Base-by-base conservation (phyloP, 2,797 vertebrate genomes). In the Sardinella longiceps region DNA sequence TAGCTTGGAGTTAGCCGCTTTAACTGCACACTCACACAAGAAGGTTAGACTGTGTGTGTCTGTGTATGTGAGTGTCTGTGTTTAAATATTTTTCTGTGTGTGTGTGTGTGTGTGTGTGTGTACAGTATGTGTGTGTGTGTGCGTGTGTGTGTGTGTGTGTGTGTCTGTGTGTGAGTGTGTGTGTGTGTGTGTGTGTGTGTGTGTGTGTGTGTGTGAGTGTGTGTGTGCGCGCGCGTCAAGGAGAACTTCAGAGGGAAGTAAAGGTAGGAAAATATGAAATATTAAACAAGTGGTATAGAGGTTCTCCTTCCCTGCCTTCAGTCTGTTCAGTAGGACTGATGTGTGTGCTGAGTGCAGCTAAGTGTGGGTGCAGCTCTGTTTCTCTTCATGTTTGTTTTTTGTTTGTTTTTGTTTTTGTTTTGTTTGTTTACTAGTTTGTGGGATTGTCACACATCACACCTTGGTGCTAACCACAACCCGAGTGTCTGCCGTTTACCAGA, bases 251-350 rank as follows among this genome's bases (percentile, higher is more conserved):
- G 85, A 89, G 56, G 82, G 80, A 74, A 63, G 45, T 80, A 45
- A 25, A 77, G 46, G 74, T 51, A 80, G 85, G 84, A 87, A 89
- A 88, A 87, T 86, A 89, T 89, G 25, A 90, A 92, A 90, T 88
- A 89, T 89, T 90, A 84, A 90, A 66, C 83, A 81, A 89, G 80
- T 81, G 66, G 63, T 83, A n/a, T n/a, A 66, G 66, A 89, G 80
- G 63, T 84, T 84, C 82, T 81, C 82, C 50, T 83, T 85, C 80
- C 25, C 80, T 15, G 84, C 45, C 83, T 81, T 56, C 50, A 80
- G 37, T 84, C 86, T 30, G 14, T 48, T 23, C 58, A n/a, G 56
- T 12, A 28, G 48, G 80, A 23, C 56, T 11, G 37, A 28, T 37
- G 58, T 33, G 39, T 37, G 58, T 33, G 81, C 74, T 46, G 80